Evolutionary conservation across 2,888 invertebrate genomes (phyloP).

Genomic region (Polylopha cassiicola): DNA sequence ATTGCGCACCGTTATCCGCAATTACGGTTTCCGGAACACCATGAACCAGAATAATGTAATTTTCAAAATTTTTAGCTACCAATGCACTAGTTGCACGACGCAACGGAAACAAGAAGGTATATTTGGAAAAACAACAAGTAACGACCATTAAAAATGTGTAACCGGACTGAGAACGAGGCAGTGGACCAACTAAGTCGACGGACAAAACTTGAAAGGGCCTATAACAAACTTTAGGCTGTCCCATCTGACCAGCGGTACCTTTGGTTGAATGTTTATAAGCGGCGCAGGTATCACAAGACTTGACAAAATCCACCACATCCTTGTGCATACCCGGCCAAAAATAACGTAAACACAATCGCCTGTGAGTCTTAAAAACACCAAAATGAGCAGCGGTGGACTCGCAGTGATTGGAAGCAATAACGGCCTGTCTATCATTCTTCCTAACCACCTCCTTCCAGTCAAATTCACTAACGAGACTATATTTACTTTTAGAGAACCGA

Average conservation of each 20-base stretch:
- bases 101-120: constrained; percentile 13
- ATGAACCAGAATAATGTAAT: constrained; percentile 18
- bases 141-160: too few species aligned
- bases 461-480: too few species aligned
- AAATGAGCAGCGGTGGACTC: neutral
- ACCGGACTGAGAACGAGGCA: too few species aligned
- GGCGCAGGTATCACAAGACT: neutral
- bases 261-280: constrained; percentile 13
- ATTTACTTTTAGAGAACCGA: constrained; percentile 19
- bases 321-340: neutral
- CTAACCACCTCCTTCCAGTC: too few species aligned
- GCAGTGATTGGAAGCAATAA: too few species aligned
- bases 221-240: constrained; percentile 16
- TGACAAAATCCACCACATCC: neutral
- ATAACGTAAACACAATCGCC: neutral
- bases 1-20: constrained; percentile 19
- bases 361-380: constrained; percentile 7
- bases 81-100: constrained; percentile 9
- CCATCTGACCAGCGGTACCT: constrained; percentile 16
- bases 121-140: constrained; percentile 18
- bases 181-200: constrained; percentile 6
- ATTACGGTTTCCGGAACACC: constrained; percentile 23
- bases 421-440: too few species aligned
- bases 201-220: constrained; percentile 19
- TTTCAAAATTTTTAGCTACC: constrained; percentile 16